Percentiles rank a stretch among this genome's conserved stretches.
Evolutionary conservation across 2,797 vertebrate species (phyloP).

Genomic region (Coluber constrictor): DNA sequence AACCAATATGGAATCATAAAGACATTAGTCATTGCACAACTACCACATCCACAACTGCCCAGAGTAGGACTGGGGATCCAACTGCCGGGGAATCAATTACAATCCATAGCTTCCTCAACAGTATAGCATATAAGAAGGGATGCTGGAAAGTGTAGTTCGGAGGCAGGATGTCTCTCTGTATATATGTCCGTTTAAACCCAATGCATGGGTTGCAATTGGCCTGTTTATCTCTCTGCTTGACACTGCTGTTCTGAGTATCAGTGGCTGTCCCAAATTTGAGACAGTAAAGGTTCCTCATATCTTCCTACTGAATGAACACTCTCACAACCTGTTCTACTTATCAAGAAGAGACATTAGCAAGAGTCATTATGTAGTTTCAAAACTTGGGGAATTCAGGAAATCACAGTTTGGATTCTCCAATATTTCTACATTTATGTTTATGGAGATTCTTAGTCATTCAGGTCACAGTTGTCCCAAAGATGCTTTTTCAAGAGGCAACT

Average conservation of each 20-base stretch:
- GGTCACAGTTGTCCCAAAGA: too few species aligned
- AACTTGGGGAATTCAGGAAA: background rate
- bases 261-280: background rate
- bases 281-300: background rate
- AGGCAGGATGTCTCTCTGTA: background rate
- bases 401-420: background rate
- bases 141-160: background rate
- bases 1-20: background rate
- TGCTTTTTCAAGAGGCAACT: too few species aligned
- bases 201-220: background rate
- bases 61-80: background rate
- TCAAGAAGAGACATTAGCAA: background rate
- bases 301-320: background rate
- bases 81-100: background rate
- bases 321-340: background rate
- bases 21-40: background rate
- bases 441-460: too few species aligned
- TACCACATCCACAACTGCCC: background rate
- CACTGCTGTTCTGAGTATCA: background rate
- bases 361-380: background rate
- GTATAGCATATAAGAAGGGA: background rate
- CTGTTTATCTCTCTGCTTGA: background rate
- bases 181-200: background rate
- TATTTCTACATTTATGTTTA: background rate
- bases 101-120: background rate